phyloP scores from a whole-genome alignment of 2,888 invertebrate genomes.

The Xestia xanthographa region DNA sequence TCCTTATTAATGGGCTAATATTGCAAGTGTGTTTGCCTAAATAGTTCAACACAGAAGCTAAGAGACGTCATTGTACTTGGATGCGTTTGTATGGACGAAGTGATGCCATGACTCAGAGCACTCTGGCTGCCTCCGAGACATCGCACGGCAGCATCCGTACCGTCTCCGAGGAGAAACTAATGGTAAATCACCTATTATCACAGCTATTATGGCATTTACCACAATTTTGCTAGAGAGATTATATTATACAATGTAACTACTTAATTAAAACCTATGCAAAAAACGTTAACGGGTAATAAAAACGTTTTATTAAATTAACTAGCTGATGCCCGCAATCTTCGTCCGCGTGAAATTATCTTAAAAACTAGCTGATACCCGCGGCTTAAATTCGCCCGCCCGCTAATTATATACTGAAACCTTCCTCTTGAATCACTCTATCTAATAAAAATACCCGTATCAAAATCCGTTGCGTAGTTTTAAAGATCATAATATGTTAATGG shows the following conservation, averaged over 20 bases:
- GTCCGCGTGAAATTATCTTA: too few relatives aligned
- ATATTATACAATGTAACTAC: background rate
- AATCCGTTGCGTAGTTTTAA: too few relatives aligned
- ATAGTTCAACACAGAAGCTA: background rate
- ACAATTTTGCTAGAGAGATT: background rate
- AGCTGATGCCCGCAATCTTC: too few relatives aligned
- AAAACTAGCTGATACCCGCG: too few relatives aligned
- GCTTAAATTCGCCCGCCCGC: too few relatives aligned
- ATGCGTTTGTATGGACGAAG: constrained; percentile 65
- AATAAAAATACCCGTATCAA: too few relatives aligned
- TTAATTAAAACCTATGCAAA: background rate
- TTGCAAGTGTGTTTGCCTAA: constrained; percentile 38
- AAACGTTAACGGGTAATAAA: too few relatives aligned
- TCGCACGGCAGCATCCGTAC: constrained; percentile 81
- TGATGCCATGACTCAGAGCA: constrained; percentile 87
- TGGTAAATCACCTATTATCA: constrained; percentile 75
- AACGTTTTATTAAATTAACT: background rate
- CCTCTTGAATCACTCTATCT: too few relatives aligned
- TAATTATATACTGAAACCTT: too few relatives aligned
- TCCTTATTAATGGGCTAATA: constrained; percentile 9
- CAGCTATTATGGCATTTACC: background rate
- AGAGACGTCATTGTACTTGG: constrained; percentile 38
- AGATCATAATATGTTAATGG: too few relatives aligned
- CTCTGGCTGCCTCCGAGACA: constrained; percentile 78
- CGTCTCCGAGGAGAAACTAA: constrained; percentile 87